Conservation (phyloP, 30 jellyfish, hydroid and myxozoan species). For the Chironex yamaguchii region DNA sequence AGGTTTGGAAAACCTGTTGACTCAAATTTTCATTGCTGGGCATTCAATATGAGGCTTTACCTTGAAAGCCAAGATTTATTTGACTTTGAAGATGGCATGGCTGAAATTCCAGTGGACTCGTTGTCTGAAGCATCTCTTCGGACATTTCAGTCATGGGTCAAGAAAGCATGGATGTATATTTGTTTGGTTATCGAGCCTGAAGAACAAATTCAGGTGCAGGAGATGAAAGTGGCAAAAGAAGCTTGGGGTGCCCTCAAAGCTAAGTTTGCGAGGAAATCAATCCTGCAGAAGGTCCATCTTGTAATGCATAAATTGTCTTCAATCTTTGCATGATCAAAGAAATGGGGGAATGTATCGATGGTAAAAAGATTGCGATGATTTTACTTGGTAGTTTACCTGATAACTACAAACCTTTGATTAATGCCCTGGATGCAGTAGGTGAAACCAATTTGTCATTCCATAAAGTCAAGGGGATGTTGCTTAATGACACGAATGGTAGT, state of each 20-base stretch:
- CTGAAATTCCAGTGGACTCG: constrained; percentile 42
- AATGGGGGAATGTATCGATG: constrained; percentile 32
- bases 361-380: constrained; percentile 32
- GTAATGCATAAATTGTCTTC: constrained; percentile 4
- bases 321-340: constrained; percentile 26
- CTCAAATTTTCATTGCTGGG: constrained; percentile 49
- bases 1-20: too few relatives aligned
- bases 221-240: constrained; percentile 2
- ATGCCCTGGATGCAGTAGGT: too few relatives aligned
- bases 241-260: constrained; percentile 31
- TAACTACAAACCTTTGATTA: too few relatives aligned
- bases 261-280: constrained; percentile 30
- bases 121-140: too few relatives aligned
- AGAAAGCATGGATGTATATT: constrained; percentile 39
- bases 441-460: too few relatives aligned
- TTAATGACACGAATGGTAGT: constrained; percentile 25
- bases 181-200: constrained; percentile 32
- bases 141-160: background rate
- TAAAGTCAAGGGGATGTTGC: too few relatives aligned
- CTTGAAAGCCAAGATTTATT: constrained; percentile 52
- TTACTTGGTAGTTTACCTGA: too few relatives aligned
- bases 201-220: constrained; percentile 1
- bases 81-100: constrained; percentile 59
- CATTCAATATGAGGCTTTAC: constrained; percentile 59
- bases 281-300: constrained; percentile 32